Base-by-base conservation (phyloP, 2,888 invertebrate species). In the Sphinx pinastri region DNA sequence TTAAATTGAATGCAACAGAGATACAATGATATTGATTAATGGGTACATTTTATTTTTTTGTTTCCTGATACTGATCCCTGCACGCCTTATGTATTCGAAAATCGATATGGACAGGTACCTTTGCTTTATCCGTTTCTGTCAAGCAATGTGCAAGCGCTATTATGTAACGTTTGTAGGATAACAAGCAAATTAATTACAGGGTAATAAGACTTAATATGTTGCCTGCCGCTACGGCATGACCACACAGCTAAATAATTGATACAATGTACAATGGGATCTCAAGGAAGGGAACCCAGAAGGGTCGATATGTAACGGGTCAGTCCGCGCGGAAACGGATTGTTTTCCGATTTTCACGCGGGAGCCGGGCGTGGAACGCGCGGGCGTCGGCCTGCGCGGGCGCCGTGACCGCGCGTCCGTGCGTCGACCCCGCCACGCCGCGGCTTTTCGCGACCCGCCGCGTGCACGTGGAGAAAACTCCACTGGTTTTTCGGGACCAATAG, bases 261-360 rank as follows among this genome's bases (percentile, higher is more conserved):
- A n/a, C 14, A 31, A 59, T 59, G 31, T 31, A 59, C 58, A 59
- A 59, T 59, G 58, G 38, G 54, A 16, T 54, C 58, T 16, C 63
- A 49, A 19, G 49, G 63, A 63, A 63, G 49, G 13, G 63, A 63
- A 63, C 25, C 16, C 16, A 55, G 16, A 19, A 57, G 57, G 57
- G 57, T 25, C 57, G 57, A 49, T 19, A 16, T 16, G 47, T 63
- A 63, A 63, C 63, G 19, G 63, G 47, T 63, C 25, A 47, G 49
- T 47, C 47, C 16, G 63, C 58, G 13, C 38, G 16, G 60, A 38
- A 58, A 45, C 16, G 47, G 45, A n/a, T 60, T 63, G 77, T 88
- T 89, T 87, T 87, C 87, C 85, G 85, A 87, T 88, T 86, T 88
- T 84, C 87, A 84, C 80, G 78, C 76, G 80, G 84, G 19, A 81